These are phyloP conservation scores for Papilio gigon DNA, from an alignment of 2,888 invertebrate species.

Conservation along the genomic window DNA sequence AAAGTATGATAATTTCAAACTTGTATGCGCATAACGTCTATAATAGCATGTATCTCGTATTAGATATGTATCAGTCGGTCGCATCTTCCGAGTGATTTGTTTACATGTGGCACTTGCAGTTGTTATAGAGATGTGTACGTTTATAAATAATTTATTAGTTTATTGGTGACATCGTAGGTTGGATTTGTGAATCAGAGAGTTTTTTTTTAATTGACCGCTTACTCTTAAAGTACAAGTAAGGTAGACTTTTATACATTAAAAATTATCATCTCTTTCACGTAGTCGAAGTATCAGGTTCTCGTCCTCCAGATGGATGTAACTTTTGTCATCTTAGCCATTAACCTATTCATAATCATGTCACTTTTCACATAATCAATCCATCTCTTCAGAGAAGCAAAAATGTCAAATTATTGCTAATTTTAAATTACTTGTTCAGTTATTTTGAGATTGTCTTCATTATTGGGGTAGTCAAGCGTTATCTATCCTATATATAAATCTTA, in stretches of 20 bases:
- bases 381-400: no score
- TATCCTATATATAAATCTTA: not conserved
- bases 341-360: no score
- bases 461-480: no score
- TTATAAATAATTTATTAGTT: constrained; percentile 36
- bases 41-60: constrained; percentile 28
- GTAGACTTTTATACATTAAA: constrained; percentile 15
- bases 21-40: constrained; percentile 4
- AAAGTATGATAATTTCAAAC: constrained; percentile 2
- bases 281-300: no score
- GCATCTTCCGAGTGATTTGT: constrained; percentile 28
- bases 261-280: no score
- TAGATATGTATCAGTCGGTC: constrained; percentile 17
- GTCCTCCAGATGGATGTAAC: no score
- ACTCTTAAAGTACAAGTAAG: constrained; percentile 26
- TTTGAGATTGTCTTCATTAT: no score
- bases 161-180: not conserved
- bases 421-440: no score
- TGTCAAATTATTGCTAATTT: no score
- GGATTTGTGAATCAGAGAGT: constrained; percentile 24
- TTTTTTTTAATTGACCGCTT: constrained; percentile 25
- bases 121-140: not conserved
- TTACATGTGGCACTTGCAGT: constrained; percentile 27
- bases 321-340: no score
- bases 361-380: no score